A percentile compares a stretch with the other conserved stretches of the same genome.
These are phyloP conservation scores for Cheracebus regulus DNA, from an alignment of 2,797 vertebrate genomes.

Conservation along the genomic window DNA sequence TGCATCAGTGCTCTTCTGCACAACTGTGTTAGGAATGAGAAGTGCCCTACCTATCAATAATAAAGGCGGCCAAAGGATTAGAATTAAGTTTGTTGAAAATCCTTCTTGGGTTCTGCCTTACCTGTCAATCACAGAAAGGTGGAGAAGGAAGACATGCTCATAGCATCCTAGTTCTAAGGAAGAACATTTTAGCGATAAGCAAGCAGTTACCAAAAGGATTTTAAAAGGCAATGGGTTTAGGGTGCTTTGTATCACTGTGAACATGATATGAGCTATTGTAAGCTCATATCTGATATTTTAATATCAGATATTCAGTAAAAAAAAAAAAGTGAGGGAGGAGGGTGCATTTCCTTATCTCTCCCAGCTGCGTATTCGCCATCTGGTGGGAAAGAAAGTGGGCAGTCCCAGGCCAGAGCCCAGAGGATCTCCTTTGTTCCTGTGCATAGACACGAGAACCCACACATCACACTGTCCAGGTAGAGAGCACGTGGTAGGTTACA, in stretches of 20 bases:
- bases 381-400: not conserved
- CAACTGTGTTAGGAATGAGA: not conserved
- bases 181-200: not conserved
- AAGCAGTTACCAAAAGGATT: not conserved
- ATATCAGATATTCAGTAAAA: not conserved
- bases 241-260: not conserved
- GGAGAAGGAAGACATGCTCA: not conserved
- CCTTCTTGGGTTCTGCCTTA: not conserved
- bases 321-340: not conserved
- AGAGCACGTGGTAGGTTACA: accelerated
- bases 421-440: too few relatives aligned
- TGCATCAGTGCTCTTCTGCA: not conserved
- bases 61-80: not conserved
- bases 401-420: accelerated
- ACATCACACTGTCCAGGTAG: accelerated
- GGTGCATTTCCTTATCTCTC: too few relatives aligned
- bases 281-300: not conserved
- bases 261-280: not conserved
- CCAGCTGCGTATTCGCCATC: too few relatives aligned
- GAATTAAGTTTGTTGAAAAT: not conserved
- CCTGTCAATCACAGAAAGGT: not conserved
- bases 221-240: not conserved
- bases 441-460: not conserved
- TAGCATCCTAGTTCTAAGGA: too few relatives aligned
- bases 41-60: not conserved